These are phyloP conservation scores for Liodrosophila aerea DNA, from an alignment of 2,888 invertebrate species.

Conservation along the genomic window DNA sequence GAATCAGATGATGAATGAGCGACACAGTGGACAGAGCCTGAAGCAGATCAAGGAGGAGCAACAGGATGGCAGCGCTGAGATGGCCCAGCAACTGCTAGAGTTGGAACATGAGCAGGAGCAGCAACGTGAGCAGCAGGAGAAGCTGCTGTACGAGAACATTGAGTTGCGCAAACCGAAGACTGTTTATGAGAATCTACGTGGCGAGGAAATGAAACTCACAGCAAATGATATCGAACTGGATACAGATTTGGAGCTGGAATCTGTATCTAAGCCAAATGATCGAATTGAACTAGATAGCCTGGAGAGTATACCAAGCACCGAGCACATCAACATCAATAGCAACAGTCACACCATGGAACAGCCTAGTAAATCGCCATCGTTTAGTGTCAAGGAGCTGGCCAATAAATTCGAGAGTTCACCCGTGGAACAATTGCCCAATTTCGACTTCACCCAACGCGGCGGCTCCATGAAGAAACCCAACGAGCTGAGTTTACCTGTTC, in stretches of 20 bases:
- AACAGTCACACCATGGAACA: conserved; percentile 46
- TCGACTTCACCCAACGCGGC: conserved; percentile 82
- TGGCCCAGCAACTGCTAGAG: conserved; percentile 56
- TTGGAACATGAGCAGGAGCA: conserved; percentile 38
- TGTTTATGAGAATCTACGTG: conserved; percentile 80
- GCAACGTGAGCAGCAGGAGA: conserved; percentile 56
- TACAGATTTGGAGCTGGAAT: conserved; percentile 62
- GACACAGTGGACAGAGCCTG: conserved; percentile 50
- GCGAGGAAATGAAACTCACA: conserved; percentile 78
- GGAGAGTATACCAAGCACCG: conserved; percentile 66
- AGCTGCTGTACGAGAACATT: conserved; percentile 82
- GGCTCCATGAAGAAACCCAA: conserved; percentile 69
- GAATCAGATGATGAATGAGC: conserved; percentile 84
- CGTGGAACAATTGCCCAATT: conserved; percentile 84
- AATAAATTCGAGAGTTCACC: conserved; percentile 86
- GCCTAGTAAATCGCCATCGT: conserved; percentile 80
- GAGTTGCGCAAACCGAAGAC: conserved; percentile 80
- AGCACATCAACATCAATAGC: conserved; percentile 41
- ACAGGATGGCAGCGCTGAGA: conserved; percentile 49
- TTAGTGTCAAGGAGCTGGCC: conserved; percentile 86
- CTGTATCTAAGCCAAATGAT: conserved; percentile 45
- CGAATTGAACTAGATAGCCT: conserved; percentile 75
- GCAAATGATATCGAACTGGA: conserved; percentile 65
- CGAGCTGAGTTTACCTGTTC: conserved; percentile 47
- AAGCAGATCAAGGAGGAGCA: conserved; percentile 70